Evolutionary conservation across 2,113 vertebrate species (phyloP).

Genomic region (human (Homo sapiens)): DNA sequence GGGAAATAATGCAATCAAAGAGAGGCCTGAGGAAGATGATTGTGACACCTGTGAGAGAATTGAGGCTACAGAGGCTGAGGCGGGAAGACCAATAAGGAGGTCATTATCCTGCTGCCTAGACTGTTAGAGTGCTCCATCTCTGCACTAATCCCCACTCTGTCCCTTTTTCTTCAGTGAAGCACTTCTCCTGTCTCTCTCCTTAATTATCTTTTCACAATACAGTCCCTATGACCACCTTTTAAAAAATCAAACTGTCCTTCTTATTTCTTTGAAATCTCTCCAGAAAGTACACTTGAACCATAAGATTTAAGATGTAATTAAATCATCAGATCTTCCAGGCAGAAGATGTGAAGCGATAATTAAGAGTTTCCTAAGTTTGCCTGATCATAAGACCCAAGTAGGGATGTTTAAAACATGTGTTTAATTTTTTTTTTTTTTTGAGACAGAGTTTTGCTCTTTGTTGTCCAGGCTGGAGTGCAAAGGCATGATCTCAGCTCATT

Average conservation of each 20-base stretch:
- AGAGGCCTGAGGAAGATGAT: not conserved
- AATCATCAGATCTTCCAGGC: slow-evolving; percentile 35
- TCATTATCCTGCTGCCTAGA: not conserved
- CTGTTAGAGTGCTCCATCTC: not conserved
- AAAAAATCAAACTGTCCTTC: slow-evolving; percentile 38
- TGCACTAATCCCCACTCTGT: not conserved
- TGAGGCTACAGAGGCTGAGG: not conserved
- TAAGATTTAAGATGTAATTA: slow-evolving; percentile 48
- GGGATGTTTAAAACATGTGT: not conserved
- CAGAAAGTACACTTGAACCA: slow-evolving; percentile 34
- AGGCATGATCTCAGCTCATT: too few species aligned
- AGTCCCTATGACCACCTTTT: slow-evolving; percentile 43
- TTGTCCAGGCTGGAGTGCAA: too few species aligned
- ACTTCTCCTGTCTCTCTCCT: slow-evolving; percentile 42
- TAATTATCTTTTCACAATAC: slow-evolving; percentile 70
- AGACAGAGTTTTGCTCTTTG: not conserved
- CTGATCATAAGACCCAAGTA: not conserved
- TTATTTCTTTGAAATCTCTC: slow-evolving; percentile 56
- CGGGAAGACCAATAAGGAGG: not conserved
- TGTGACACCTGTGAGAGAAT: slow-evolving; percentile 50
- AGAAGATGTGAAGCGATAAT: not conserved
- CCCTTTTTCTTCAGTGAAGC: not conserved
- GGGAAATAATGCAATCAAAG: slow-evolving; percentile 28
- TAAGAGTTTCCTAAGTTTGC: not conserved
- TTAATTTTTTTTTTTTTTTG: not conserved